Evolutionary conservation across 2,888 invertebrate species (phyloP), one percentile per base, ranked within the genome.

Genomic region (Globia sparganii): DNA sequence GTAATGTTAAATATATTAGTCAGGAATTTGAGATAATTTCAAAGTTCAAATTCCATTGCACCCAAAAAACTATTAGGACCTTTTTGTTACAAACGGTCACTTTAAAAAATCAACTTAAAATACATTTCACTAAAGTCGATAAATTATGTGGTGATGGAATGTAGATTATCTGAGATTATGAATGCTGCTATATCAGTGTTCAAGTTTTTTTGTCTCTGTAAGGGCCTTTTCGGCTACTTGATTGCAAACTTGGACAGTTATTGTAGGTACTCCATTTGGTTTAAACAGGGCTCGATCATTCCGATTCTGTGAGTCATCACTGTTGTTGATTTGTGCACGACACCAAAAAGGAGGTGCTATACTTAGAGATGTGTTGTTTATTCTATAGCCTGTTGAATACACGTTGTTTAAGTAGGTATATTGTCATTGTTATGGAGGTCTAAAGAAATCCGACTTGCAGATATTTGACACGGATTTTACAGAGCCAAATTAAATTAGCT

Each of bases 341-440:
- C 81, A 75, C 34, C n/a, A 58, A 76, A 82, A 49, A 80, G 81
- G 82, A 75, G 81, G 82, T 34, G 40, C 62, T 31, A 4, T 25
- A 59, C n/a, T n/a, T n/a, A n/a, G n/a, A n/a, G 3, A 53, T 58
- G 58, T 64, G n/a, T 37, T 25, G 18, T 69, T 34, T 70, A 59
- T 58, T 67, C 56, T 67, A 34, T 25, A 31, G 28, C 5, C 31
- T 46, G 49, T 58, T 62, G 28, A n/a, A 65, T 59, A 66, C 40
- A 71, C 6, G 46, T 28, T 46, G 25, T 53, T 53, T 46, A 13
- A 34, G 34, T 25, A 34, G 34, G 25, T 62, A 8, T 53, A 62
- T 61, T 43, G 34, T 78, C 70, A 53, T 67, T 79, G n/a, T 25
- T 56, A 37, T 15, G 13, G 25, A 43, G 2, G 34, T 37, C 28